Evolutionary conservation across 2,888 invertebrate genomes (phyloP), one percentile per base, ranked within the genome.

Genomic region (Diloba caeruleocephala): DNA sequence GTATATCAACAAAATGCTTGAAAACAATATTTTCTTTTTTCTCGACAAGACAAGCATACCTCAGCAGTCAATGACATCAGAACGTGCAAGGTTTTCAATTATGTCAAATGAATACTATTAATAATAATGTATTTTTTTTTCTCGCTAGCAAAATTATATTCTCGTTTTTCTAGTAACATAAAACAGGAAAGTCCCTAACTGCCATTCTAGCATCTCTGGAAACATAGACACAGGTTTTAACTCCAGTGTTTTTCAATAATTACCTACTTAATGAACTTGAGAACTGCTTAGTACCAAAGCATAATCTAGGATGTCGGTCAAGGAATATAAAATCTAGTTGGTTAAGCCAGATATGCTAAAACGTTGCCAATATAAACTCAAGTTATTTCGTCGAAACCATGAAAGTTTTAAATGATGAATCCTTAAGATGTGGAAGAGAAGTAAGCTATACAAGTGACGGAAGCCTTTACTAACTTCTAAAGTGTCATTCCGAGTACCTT

Each of bases 341-440:
- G 25, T 54, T 29, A 36, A 57, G 26, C 28, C 23, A 33, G 57
- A 33, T 26, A 41, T 26, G 14, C 31, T 33, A 39, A 44, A 49
- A 26, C 31, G 17, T 0, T 64, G 70, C 66, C 59, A 74, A 81
- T 74, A 78, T 76, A 79, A 78, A 76, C 77, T 77, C 53, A 72
- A 81, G 71, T 76, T 80, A 78, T 77, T 76, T 70, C 65, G 63
- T 67, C 52, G 62, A 71, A 50, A 65, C 44, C 29, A 43, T 58
- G 72, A 66, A 85, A 87, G 80, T 86, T 88, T 84, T 81, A 85
- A 85, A 83, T 84, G 83, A 21, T 79, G 74, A 75, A 77, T 77
- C 75, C 61, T 72, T 65, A 49, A 69, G 46, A 60, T 57, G 51
- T 55, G 51, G 15, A 49, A 43, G 32, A 10, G 23, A 46, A 66